Conservation (phyloP, 2,888 invertebrate species). For the Andrena haemorrhoa region DNA sequence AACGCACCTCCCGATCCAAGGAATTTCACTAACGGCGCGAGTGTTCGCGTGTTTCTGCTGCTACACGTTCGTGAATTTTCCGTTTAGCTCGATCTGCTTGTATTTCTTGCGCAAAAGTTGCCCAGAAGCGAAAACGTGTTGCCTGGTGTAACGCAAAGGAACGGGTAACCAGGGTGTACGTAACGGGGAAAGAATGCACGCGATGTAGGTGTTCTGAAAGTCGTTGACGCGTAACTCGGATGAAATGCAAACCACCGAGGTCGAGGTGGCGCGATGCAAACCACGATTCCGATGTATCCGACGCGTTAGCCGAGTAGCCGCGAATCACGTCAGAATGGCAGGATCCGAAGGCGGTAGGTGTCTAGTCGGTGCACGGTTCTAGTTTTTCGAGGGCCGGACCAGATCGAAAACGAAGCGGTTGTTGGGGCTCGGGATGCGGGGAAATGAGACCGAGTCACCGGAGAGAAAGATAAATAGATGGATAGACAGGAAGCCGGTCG, state of each 20-base stretch:
- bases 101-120: slow-evolving; percentile 27
- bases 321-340: neutral
- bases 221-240: neutral
- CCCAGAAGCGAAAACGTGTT: neutral
- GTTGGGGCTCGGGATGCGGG: neutral
- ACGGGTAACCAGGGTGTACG: neutral
- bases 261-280: neutral
- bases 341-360: neutral
- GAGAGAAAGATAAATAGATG: slow-evolving; percentile 50
- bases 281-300: neutral
- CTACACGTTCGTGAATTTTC: neutral
- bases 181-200: slow-evolving; percentile 1
- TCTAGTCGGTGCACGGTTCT: neutral
- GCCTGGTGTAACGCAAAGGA: neutral
- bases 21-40: slow-evolving; percentile 25
- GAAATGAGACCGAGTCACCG: neutral
- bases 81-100: slow-evolving; percentile 7
- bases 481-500: slow-evolving; percentile 45
- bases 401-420: slow-evolving; percentile 4
- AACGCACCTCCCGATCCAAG: slow-evolving; percentile 31
- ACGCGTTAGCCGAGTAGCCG: neutral
- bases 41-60: too few species aligned
- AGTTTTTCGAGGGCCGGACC: slow-evolving; percentile 40
- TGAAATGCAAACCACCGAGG: neutral
- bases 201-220: neutral